Base-by-base conservation (phyloP, 1,140 invertebrate genomes). In the Lordiphosa collinella region DNA sequence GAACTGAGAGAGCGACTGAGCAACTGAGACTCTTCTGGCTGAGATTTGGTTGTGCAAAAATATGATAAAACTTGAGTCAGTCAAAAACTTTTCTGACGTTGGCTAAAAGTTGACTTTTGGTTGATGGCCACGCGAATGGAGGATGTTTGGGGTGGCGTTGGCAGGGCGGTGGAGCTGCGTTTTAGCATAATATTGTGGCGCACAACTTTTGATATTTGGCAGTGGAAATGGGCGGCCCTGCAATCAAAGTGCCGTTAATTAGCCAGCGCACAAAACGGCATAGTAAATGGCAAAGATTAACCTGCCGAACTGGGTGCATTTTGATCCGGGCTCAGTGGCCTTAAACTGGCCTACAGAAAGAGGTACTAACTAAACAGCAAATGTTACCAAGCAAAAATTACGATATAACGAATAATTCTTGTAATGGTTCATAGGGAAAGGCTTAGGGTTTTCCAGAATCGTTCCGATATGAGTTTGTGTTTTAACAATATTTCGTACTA, bases 1-100 rank as follows among this genome's bases (percentile, higher is more conserved):
- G 67, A 82, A 78, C 68, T 41, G 54, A 69, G 48, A 9, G 12
- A 61, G 25, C 25, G 11, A 59, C 57, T 41, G 59, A 49, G 58
- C 50, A 53, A 53, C 40, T 32, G 46, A 32, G 58, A 61, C 58
- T 75, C 53, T 66, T 69, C 41, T 61, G 22, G 50, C 70, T 54
- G 75, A 75, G 75, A 79, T 79, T 79, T 75, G 56, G 49, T 38
- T 56, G 34, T 52, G 75, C 60, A 70, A 73, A 82, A 82, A 78
- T 84, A 82, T 82, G 72, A 84, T 76, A 82, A 80, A 80, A 80
- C 78, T 80, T 80, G 40, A 80, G 76, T 35, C 57, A 67, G 76
- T 76, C 58, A 47, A 48, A 59, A 76, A 80, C 65, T 40, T 82
- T 80, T 63, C 40, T 55, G 48, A 72, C 76, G 82, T 44, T 59